A percentile compares a stretch with the other conserved stretches of the same genome.
Conservation (phyloP, 1,140 invertebrate genomes). For the Drosophila lini region DNA sequence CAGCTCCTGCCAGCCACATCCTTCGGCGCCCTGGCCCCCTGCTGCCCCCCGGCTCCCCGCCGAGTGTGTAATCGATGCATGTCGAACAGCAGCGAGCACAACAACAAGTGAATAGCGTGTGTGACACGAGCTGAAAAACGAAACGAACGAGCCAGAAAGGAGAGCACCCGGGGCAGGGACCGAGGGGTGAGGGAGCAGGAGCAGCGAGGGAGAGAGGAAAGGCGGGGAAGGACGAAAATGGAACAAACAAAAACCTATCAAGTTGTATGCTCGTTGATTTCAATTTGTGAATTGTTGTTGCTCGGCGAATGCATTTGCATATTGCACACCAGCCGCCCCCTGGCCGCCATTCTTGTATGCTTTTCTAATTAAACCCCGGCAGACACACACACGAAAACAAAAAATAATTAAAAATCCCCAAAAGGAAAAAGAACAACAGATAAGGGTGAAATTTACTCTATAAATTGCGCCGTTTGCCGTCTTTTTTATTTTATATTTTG, state of each 20-base stretch:
- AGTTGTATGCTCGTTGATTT: constrained; percentile 81
- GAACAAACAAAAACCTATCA: constrained; percentile 70
- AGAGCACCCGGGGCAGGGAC: constrained; percentile 18
- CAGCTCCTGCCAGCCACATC: constrained; percentile 7
- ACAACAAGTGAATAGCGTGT: constrained; percentile 68
- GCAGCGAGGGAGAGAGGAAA: not conserved
- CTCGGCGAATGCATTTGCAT: constrained; percentile 74
- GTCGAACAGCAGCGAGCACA: constrained; percentile 69
- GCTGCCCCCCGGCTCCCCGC: not conserved
- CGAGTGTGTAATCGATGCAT: constrained; percentile 80
- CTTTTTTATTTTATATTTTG: constrained; percentile 7
- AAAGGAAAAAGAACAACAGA: constrained; percentile 25
- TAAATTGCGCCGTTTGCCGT: constrained; percentile 43
- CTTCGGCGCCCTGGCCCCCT: not conserved
- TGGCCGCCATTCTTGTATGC: constrained; percentile 31
- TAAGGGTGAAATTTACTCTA: constrained; percentile 51
- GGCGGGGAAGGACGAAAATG: constrained; percentile 43
- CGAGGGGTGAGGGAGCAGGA: not conserved
- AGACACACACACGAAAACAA: constrained; percentile 9
- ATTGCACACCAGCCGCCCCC: constrained; percentile 65
- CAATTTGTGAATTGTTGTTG: constrained; percentile 74
- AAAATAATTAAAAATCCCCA: constrained; percentile 44
- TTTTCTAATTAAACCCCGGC: constrained; percentile 74
- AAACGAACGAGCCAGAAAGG: constrained; percentile 54
- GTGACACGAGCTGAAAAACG: constrained; percentile 65